A percentile compares a stretch with the other conserved stretches of the same genome.
phyloP scores from a whole-genome alignment of 30 jellyfish, hydroid and myxozoan species.

The Catostylus mosaicus region DNA sequence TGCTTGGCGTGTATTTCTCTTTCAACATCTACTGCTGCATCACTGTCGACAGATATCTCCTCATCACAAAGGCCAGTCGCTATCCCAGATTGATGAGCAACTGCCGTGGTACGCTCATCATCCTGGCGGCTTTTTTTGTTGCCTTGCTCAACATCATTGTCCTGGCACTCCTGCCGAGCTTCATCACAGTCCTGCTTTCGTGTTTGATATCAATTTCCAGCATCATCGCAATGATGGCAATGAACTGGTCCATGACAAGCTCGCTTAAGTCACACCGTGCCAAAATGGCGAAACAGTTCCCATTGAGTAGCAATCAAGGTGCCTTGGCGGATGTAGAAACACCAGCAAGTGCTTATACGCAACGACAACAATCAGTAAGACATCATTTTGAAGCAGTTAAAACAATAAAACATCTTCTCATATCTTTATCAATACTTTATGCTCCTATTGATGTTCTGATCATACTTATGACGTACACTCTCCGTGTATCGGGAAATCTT shows the following conservation, averaged over 20 bases:
- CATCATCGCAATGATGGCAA: background rate
- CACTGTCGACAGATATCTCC: constrained; percentile 28
- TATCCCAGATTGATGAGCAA: constrained; percentile 15
- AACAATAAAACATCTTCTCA: constrained; percentile 7
- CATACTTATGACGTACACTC: constrained; percentile 1
- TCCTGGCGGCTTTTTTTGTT: background rate
- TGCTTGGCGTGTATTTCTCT: constrained; percentile 10
- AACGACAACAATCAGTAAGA: background rate
- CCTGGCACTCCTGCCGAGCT: background rate
- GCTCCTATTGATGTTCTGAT: constrained; percentile 15
- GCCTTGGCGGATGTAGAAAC: background rate
- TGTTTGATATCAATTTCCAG: background rate
- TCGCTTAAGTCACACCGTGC: constrained; percentile 1
- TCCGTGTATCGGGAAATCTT: background rate
- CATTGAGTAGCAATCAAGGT: background rate
- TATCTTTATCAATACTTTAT: background rate
- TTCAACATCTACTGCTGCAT: constrained; percentile 33
- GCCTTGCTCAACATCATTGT: constrained; percentile 11
- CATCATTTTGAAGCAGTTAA: constrained; percentile 13
- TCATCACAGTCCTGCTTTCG: constrained; percentile 5
- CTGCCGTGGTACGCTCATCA: background rate
- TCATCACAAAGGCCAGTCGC: background rate
- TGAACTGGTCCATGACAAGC: constrained; percentile 8
- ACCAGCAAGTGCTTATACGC: background rate
- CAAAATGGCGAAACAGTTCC: background rate